These are phyloP conservation scores for Pseudopleuronectes americanus DNA, from an alignment of 2,797 vertebrate species.

Conservation along the genomic window DNA sequence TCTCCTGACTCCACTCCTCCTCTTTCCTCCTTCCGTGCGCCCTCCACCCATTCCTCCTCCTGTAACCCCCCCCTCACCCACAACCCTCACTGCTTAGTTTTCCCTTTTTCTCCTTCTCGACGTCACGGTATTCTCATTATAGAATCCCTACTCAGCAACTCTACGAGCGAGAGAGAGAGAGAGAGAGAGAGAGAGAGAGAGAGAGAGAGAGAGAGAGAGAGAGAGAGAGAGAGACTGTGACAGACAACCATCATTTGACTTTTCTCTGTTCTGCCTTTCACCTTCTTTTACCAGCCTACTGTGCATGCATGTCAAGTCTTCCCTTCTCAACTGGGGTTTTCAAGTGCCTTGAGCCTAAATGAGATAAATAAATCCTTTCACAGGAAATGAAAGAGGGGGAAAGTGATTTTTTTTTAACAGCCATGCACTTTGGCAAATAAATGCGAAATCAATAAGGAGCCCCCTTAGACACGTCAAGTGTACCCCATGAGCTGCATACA, in stretches of 20 bases:
- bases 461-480: conserved; percentile 42
- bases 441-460: conserved; percentile 70
- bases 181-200: neutral
- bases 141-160: conserved; percentile 79
- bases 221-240: conserved; percentile 23
- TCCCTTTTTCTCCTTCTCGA: conserved; percentile 68
- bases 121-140: conserved; percentile 77
- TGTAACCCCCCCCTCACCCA: neutral
- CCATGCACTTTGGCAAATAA: conserved; percentile 61
- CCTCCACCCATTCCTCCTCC: conserved; percentile 2
- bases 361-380: conserved; percentile 66
- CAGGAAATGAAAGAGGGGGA: conserved; percentile 37
- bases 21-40: conserved; percentile 27
- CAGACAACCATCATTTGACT: conserved; percentile 51
- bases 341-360: conserved; percentile 51
- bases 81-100: conserved; percentile 70
- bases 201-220: conserved; percentile 12
- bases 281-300: conserved; percentile 44
- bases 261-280: conserved; percentile 48
- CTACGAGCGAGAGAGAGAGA: conserved; percentile 32
- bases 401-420: conserved; percentile 36
- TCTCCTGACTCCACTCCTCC: conserved; percentile 66
- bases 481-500: conserved; percentile 36
- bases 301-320: conserved; percentile 35
- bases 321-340: conserved; percentile 36